phyloP scores from a whole-genome alignment of 2,797 vertebrate species.

The Pantherophis vulpinus region DNA sequence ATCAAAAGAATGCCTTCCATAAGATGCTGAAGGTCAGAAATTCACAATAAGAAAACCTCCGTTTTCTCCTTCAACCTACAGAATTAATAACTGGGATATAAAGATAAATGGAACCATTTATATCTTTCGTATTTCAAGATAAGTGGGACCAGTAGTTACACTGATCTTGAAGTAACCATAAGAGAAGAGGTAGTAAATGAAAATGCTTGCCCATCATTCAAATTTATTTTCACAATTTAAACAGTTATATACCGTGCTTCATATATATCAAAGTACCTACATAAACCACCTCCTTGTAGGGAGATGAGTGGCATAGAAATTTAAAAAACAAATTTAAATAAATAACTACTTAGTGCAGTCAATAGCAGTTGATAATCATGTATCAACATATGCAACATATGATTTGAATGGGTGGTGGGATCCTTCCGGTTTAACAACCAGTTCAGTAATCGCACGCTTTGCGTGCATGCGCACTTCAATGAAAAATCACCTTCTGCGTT shows the following conservation, averaged over 20 bases:
- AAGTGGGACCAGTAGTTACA: neutral
- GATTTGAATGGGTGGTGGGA: neutral
- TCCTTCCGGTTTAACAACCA: no score
- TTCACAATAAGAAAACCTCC: neutral
- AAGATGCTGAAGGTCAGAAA: neutral
- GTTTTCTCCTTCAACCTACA: neutral
- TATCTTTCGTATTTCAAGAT: neutral
- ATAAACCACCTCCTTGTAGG: neutral
- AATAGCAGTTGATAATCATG: neutral
- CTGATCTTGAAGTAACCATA: neutral
- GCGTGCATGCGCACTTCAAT: no score
- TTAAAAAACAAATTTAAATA: neutral
- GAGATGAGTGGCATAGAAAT: neutral
- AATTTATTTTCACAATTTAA: neutral
- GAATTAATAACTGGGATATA: neutral
- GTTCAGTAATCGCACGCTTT: fast-evolving
- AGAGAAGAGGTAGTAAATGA: neutral
- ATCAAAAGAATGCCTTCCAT: neutral
- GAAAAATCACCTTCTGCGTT: no score
- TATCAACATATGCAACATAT: neutral
- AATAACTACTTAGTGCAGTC: neutral
- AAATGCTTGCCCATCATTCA: neutral
- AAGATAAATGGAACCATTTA: neutral
- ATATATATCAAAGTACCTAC: neutral
- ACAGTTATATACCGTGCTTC: neutral